A percentile compares a stretch with the other conserved stretches of the same genome.
Conservation (phyloP, 2,888 invertebrate species). For the Protonemura montana region DNA sequence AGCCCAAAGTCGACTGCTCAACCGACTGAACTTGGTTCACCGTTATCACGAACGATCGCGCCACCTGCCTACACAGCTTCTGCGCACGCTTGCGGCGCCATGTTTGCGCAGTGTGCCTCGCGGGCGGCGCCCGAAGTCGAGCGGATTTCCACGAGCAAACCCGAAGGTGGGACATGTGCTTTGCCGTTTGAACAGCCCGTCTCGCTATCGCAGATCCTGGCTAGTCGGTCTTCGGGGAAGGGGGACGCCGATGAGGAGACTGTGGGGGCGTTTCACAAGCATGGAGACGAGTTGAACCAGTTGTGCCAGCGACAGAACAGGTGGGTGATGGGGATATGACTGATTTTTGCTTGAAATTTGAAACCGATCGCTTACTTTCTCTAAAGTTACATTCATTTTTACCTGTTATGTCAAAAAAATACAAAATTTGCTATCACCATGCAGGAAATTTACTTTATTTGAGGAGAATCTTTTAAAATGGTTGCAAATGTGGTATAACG, state of each 20-base stretch:
- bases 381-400: no score
- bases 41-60: neutral
- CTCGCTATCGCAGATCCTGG: conserved; percentile 39
- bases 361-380: no score
- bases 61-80: neutral
- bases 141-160: neutral
- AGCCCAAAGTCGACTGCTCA: no score
- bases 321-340: no score
- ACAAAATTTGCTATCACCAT: no score
- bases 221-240: neutral
- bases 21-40: neutral
- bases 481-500: no score
- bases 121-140: conserved; percentile 34
- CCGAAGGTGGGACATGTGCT: neutral
- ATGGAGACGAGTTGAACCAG: neutral
- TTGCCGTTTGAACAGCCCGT: conserved; percentile 18
- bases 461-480: no score
- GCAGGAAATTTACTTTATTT: no score
- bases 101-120: conserved; percentile 58
- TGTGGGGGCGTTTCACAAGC: conserved; percentile 13
- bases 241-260: conserved; percentile 7
- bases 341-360: no score
- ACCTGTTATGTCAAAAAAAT: no score
- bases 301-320: neutral
- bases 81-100: conserved; percentile 59